Base-by-base conservation (phyloP, 2,888 invertebrate species). In the Ennomos fuscantarius region DNA sequence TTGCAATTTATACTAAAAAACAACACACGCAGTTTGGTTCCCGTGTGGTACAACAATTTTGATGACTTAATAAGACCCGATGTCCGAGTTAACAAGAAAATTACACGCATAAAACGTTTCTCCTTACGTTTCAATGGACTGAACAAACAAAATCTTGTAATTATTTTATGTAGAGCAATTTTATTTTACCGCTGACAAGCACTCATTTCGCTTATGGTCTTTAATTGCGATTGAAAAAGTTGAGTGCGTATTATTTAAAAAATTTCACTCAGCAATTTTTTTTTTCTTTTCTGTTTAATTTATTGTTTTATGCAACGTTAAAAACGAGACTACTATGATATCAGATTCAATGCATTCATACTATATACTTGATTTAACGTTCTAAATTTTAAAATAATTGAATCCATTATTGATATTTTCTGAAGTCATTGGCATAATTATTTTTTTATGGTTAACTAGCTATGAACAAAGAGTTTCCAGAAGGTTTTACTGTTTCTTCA, bases 381-480 rank as follows among this genome's bases (percentile, higher is more conserved):
- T 54, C 41, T 44, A 60, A 70, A 66, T 61, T 36, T 44, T 48
- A 44, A 51, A 59, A 42, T 62, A 62, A 65, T 63, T 68, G 62
- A 62, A 60, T 62, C 43, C 74, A 72, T 74, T 68, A 74, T 75
- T 68, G 72, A 70, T 74, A 72, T 73, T 78, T 65, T 74, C 67
- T 76, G 76, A 76, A 81, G 79, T 80, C 76, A 66, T 78, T 73
- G 68, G 66, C 65, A 74, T 81, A 86, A 86, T 86, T 85, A 85
- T 85, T 85, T 83, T 84, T 82, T 83, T 86, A 78, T 86, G 84
- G 82, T 82, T 73, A 85, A 84, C 73, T 81, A 79, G 73, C 64
- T 68, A 55, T 62, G 78, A 82, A 86, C 86, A 86, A 86, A 86
- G 84, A 74, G 73, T 71, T 68, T 70, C 73, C 73, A 72, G 69